These are phyloP conservation scores for Phyllotreta striolata DNA, from an alignment of 2,888 invertebrate genomes.

Conservation along the genomic window DNA sequence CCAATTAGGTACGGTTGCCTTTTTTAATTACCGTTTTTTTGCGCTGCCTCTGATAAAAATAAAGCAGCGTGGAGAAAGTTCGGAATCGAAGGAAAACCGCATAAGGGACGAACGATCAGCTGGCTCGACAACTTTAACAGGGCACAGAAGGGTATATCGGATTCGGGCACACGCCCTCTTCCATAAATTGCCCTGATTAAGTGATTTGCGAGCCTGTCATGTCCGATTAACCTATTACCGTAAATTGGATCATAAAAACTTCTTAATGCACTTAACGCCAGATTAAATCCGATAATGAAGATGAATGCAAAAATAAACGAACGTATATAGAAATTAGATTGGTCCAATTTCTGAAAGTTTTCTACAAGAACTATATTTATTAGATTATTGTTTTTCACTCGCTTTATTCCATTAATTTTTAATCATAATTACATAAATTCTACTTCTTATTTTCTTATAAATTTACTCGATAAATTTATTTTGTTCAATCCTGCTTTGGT, in stretches of 20 bases:
- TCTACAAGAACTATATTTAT: too few relatives aligned
- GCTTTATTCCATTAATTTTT: too few relatives aligned
- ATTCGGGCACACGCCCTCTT: constrained; percentile 21
- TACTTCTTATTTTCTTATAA: too few relatives aligned
- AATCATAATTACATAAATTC: too few relatives aligned
- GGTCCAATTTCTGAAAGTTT: too few relatives aligned
- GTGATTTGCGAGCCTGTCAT: constrained; percentile 27
- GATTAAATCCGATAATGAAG: too few relatives aligned
- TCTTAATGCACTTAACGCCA: not conserved
- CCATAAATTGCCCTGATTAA: constrained; percentile 27
- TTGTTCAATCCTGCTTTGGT: too few relatives aligned
- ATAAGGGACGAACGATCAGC: constrained; percentile 19
- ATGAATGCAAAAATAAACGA: too few relatives aligned
- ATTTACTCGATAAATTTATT: too few relatives aligned
- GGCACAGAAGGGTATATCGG: constrained; percentile 11
- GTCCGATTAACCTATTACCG: constrained; percentile 21
- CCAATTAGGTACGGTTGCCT: not conserved
- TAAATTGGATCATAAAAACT: constrained; percentile 7
- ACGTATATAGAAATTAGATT: too few relatives aligned
- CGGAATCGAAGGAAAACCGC: not conserved
- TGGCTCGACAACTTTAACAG: constrained; percentile 27
- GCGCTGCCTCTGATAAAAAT: constrained; percentile 10
- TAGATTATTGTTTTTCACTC: too few relatives aligned
- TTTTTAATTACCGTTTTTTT: constrained; percentile 5
- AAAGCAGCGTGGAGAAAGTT: not conserved